These are phyloP conservation scores for Bombycilla garrulus DNA, from an alignment of 2,113 vertebrate species.

Conservation along the genomic window DNA sequence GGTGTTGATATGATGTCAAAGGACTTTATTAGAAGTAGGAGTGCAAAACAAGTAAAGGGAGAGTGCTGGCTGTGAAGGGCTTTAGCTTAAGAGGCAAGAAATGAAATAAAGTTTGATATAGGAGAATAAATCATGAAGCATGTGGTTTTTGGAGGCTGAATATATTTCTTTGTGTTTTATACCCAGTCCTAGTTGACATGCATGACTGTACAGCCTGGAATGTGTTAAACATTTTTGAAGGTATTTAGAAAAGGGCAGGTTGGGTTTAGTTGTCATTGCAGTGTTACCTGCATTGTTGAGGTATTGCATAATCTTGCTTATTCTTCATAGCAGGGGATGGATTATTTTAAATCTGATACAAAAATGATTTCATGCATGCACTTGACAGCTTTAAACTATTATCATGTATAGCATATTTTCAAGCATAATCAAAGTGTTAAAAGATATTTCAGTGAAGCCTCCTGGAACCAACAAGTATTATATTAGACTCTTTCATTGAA, in stretches of 20 bases:
- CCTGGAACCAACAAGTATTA: background rate
- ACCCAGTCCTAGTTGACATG: background rate
- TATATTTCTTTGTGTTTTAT: background rate
- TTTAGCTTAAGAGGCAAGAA: background rate
- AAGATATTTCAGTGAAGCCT: background rate
- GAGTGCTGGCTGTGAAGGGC: background rate
- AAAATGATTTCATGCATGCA: background rate
- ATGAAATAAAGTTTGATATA: background rate
- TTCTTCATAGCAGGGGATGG: background rate
- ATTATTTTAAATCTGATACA: background rate
- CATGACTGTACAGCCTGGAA: background rate
- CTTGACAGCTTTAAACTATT: background rate
- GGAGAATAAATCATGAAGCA: background rate
- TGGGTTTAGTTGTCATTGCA: background rate
- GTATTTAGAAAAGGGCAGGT: background rate
- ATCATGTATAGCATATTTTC: background rate
- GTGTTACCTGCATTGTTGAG: background rate
- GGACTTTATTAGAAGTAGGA: background rate
- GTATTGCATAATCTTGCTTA: background rate
- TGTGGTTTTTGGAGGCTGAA: constrained; percentile 28
- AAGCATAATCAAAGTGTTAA: background rate
- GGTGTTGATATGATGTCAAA: background rate
- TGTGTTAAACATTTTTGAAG: background rate
- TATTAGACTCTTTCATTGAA: background rate
- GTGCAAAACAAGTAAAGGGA: background rate